Evolutionary conservation across 2,888 invertebrate species (phyloP).

Genomic region (Lasioglossum pauxillum): DNA sequence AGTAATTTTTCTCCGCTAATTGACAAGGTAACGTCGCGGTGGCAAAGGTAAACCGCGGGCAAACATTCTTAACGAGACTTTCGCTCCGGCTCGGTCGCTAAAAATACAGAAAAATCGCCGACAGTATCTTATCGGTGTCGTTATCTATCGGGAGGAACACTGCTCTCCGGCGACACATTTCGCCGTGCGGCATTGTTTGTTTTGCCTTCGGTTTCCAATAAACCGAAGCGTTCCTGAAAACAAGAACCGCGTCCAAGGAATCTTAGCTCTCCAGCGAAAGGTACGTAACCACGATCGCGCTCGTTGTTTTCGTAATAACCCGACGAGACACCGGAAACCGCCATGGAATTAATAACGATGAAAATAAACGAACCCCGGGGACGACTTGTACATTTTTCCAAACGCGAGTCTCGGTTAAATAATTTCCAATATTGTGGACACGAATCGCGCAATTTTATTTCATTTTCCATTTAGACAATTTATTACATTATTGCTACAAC

Average conservation of each 20-base stretch:
- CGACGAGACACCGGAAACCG: neutral
- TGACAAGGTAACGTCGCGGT: slow-evolving; percentile 3
- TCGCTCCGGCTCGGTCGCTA: slow-evolving; percentile 8
- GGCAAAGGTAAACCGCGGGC: slow-evolving; percentile 8
- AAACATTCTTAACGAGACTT: slow-evolving; percentile 15
- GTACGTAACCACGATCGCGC: slow-evolving; percentile 7
- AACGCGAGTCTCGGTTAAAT: neutral
- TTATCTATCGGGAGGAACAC: slow-evolving; percentile 43
- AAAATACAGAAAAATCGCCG: slow-evolving; percentile 30
- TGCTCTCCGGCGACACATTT: slow-evolving; percentile 33
- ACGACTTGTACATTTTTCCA: neutral
- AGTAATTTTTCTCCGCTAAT: slow-evolving; percentile 10
- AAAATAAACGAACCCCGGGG: neutral
- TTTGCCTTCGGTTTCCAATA: slow-evolving; percentile 55
- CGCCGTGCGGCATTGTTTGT: slow-evolving; percentile 51
- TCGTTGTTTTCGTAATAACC: slow-evolving; percentile 26
- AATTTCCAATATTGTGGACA: neutral
- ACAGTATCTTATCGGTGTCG: slow-evolving; percentile 26
- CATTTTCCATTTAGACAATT: neutral
- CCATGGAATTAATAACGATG: neutral
- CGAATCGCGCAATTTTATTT: neutral
- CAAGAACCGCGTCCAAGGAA: slow-evolving; percentile 22
- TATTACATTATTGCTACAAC: too few relatives aligned
- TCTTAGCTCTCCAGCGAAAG: neutral
- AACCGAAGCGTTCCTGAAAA: slow-evolving; percentile 56